These are phyloP conservation scores for Eurypyga helias DNA, from an alignment of 2,113 vertebrate genomes.

Conservation along the genomic window DNA sequence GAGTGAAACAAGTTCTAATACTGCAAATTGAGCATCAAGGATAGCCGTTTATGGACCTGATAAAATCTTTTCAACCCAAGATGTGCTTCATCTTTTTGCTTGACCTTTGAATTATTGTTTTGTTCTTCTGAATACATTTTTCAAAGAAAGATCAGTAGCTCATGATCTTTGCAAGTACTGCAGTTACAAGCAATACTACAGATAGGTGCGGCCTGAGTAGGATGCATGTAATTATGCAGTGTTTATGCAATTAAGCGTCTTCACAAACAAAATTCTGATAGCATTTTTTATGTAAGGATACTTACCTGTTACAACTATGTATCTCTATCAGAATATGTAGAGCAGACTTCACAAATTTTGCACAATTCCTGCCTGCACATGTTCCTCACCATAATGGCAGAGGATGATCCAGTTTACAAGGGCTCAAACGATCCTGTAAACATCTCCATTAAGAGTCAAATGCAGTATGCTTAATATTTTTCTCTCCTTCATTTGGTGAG, in stretches of 20 bases:
- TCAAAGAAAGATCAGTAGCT: background rate
- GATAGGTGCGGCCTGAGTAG: background rate
- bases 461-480: background rate
- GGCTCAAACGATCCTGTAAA: background rate
- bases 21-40: background rate
- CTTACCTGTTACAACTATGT: background rate
- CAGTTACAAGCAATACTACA: background rate
- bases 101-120: background rate
- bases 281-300: background rate
- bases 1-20: background rate
- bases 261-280: background rate
- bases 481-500: background rate
- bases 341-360: background rate
- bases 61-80: background rate
- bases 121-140: background rate
- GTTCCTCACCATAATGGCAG: background rate
- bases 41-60: background rate
- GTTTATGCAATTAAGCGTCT: background rate
- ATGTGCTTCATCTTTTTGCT: background rate
- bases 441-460: background rate
- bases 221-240: background rate
- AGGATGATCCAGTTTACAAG: background rate
- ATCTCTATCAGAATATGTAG: background rate
- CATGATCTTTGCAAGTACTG: background rate
- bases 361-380: background rate